These are phyloP conservation scores for Petrocephalus schoutedeni DNA, from an alignment of 2,797 vertebrate species.

Conservation along the genomic window DNA sequence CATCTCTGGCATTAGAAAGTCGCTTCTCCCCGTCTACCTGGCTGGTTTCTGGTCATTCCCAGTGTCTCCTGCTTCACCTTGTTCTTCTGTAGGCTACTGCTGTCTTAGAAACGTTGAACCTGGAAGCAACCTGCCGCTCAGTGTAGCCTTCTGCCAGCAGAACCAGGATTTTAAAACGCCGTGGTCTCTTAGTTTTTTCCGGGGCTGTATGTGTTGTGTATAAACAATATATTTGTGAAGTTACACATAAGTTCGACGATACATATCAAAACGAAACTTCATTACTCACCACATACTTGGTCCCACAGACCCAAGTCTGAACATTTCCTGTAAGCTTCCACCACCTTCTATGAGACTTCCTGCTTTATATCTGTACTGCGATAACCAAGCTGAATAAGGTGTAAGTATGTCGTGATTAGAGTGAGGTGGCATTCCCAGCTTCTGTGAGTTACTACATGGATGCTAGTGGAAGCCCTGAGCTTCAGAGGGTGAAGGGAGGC, in stretches of 20 bases:
- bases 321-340: not conserved
- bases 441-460: not conserved
- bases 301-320: not conserved
- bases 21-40: too few relatives aligned
- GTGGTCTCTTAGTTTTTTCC: too few relatives aligned
- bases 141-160: too few relatives aligned
- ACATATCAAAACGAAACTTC: not conserved
- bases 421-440: not conserved
- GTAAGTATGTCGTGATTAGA: not conserved
- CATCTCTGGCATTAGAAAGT: too few relatives aligned
- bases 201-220: not conserved
- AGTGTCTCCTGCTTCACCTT: too few relatives aligned
- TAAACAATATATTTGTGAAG: not conserved
- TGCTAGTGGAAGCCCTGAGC: constrained; percentile 27
- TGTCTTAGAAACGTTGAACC: too few relatives aligned
- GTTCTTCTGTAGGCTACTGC: too few relatives aligned
- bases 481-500: constrained; percentile 14
- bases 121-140: too few relatives aligned
- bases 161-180: too few relatives aligned
- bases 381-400: not conserved
- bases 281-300: not conserved
- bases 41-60: too few relatives aligned
- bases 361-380: not conserved
- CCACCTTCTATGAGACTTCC: not conserved
- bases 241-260: not conserved